These are phyloP conservation scores for Drosophila algonquin DNA, from an alignment of 2,888 invertebrate genomes.

Conservation along the genomic window DNA sequence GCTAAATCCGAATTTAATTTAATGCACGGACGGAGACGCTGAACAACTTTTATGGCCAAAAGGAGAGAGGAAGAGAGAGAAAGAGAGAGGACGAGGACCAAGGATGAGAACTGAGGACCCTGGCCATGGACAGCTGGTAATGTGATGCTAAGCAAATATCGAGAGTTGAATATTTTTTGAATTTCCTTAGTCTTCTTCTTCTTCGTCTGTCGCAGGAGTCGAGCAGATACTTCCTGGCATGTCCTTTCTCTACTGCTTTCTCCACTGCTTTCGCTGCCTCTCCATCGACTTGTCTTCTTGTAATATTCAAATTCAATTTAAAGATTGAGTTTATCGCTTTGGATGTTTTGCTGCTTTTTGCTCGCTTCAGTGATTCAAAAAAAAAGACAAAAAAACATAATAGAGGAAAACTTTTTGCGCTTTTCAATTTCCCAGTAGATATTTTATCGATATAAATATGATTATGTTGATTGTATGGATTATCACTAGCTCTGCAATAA, in stretches of 20 bases:
- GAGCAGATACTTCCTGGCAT: slow-evolving; percentile 12
- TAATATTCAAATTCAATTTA: slow-evolving; percentile 79
- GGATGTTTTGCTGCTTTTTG: slow-evolving; percentile 66
- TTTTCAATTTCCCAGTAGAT: background rate
- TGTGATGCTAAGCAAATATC: slow-evolving; percentile 73
- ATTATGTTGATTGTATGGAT: no score
- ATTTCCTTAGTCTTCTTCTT: background rate
- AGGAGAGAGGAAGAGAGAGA: slow-evolving; percentile 15
- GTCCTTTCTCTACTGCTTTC: background rate
- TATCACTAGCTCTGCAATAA: no score
- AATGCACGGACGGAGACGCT: slow-evolving; percentile 75
- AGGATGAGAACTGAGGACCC: slow-evolving; percentile 8
- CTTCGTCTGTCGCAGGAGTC: background rate
- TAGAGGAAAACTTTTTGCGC: background rate
- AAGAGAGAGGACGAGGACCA: background rate
- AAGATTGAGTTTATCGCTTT: slow-evolving; percentile 75
- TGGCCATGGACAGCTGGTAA: slow-evolving; percentile 62
- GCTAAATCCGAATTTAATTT: slow-evolving; percentile 77
- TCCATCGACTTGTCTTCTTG: slow-evolving; percentile 30
- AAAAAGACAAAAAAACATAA: background rate
- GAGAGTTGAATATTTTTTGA: slow-evolving; percentile 48
- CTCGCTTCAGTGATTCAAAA: slow-evolving; percentile 43
- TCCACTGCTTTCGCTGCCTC: background rate
- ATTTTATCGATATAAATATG: no score
- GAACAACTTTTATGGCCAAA: slow-evolving; percentile 67